phyloP scores from a whole-genome alignment of 2,797 vertebrate species.

The Knipowitschia caucasica region DNA sequence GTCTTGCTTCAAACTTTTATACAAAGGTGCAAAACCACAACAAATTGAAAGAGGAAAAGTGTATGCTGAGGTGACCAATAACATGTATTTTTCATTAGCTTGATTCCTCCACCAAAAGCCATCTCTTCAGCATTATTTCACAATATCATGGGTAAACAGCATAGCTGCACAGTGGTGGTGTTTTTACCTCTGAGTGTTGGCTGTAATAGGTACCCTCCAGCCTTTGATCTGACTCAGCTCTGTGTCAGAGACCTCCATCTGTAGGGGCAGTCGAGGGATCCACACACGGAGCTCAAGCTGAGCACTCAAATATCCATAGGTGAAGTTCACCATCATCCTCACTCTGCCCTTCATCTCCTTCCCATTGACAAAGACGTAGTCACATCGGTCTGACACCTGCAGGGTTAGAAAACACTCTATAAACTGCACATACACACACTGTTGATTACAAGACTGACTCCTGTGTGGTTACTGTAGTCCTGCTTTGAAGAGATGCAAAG shows the following conservation, averaged over 20 bases:
- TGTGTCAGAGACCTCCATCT: slow-evolving; percentile 90
- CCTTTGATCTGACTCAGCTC: slow-evolving; percentile 93
- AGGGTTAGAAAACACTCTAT: slow-evolving; percentile 42
- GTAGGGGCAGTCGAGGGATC: slow-evolving; percentile 87
- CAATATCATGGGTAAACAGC: not conserved
- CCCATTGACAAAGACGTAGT: slow-evolving; percentile 91
- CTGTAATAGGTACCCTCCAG: slow-evolving; percentile 84
- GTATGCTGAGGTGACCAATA: not conserved
- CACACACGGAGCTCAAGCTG: slow-evolving; percentile 87
- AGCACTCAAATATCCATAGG: slow-evolving; percentile 85
- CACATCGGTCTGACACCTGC: slow-evolving; percentile 90
- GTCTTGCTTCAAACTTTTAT: not conserved
- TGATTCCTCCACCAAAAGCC: not conserved
- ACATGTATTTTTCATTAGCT: not conserved
- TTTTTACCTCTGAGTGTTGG: slow-evolving; percentile 82
- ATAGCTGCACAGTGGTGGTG: not conserved
- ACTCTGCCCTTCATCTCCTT: slow-evolving; percentile 90
- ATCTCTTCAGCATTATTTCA: not conserved
- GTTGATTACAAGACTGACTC: slow-evolving; percentile 45
- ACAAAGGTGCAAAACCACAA: not conserved
- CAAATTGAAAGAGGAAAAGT: not conserved
- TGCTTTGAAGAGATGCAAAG: slow-evolving; percentile 69
- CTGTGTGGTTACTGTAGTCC: slow-evolving; percentile 34
- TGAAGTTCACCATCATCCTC: slow-evolving; percentile 85
- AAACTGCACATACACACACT: slow-evolving; percentile 25